phyloP scores from a whole-genome alignment of 2,113 vertebrate genomes.

The Vulpes ferrilata region DNA sequence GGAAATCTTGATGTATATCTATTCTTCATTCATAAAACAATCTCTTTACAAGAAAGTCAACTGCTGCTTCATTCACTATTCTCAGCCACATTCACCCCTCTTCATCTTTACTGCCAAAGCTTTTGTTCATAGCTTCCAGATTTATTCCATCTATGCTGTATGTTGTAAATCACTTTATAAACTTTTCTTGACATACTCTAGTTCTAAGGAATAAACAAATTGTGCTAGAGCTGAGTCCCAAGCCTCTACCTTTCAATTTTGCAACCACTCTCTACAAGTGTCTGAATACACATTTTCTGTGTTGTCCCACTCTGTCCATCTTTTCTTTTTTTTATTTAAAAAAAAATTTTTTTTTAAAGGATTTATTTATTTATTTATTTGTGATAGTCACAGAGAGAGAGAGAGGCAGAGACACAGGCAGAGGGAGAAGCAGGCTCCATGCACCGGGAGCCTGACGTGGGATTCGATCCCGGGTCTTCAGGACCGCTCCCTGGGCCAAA shows the following conservation, averaged over 20 bases:
- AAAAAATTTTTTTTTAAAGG: no score
- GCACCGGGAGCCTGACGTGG: no score
- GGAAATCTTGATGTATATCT: not conserved
- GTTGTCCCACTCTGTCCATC: not conserved
- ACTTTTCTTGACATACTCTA: not conserved
- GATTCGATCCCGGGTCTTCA: no score
- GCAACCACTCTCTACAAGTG: not conserved
- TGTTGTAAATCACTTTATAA: not conserved
- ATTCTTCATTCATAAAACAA: not conserved
- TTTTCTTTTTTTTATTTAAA: not conserved
- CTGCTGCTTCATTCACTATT: not conserved
- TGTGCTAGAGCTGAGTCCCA: not conserved
- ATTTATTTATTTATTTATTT: no score
- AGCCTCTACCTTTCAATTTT: not conserved
- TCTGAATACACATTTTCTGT: not conserved
- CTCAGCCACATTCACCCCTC: not conserved
- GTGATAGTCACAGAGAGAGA: no score
- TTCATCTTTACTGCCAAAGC: not conserved
- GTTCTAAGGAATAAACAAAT: slow-evolving; percentile 11
- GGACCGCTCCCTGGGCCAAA: no score
- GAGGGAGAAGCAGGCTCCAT: no score
- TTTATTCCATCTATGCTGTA: not conserved
- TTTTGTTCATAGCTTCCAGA: not conserved
- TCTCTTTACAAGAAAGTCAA: not conserved
- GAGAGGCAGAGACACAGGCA: no score